Evolutionary conservation across 2,888 invertebrate species (phyloP), one percentile per base, ranked within the genome.

Genomic region (Eurois occulta): DNA sequence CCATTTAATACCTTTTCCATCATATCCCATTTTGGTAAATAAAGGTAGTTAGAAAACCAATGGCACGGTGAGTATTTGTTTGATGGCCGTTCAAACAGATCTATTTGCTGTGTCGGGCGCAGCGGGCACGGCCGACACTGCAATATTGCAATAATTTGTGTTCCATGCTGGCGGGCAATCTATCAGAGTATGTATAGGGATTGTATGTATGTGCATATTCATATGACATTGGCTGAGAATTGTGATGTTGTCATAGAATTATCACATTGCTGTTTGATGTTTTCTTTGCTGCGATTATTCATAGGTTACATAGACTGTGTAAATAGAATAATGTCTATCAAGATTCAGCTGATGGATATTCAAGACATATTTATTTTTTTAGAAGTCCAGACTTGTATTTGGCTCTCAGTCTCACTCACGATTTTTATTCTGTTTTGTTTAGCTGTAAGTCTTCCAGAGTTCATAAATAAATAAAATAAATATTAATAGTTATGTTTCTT

Each of bases 141-240:
- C 89, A 88, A 91, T 91, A 92, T 92, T 90, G 91, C 90, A 88
- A 88, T 91, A 87, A 92, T 91, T 90, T 91, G 90, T 91, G 78
- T 78, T 73, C 71, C 78, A 70, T 48, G 69, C 77, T n/a, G 60
- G 66, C 72, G 41, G 77, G 41, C 60, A 55, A 80, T 79, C 64
- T 60, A 84, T 72, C 32, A 73, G 32, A 62, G 35, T 38, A 60
- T 2, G 72, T 76, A 35, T 28, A 32, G 8, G 11, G 10, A 8
- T 21, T 52, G 32, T 58, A 72, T 8, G 28, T 62, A 18, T 46
- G 35, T 21, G 11, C 48, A 74, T 70, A 67, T 58, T 75, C 48
- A 80, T 76, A 46, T 68, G 55, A 41, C 41, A 52, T 70, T 75
- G 52, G 28, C n/a, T 69, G 43, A 32, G 35, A 60, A 66, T 55